Base-by-base conservation (phyloP, 1,140 invertebrate genomes). In the Sesamia nonagrioides region DNA sequence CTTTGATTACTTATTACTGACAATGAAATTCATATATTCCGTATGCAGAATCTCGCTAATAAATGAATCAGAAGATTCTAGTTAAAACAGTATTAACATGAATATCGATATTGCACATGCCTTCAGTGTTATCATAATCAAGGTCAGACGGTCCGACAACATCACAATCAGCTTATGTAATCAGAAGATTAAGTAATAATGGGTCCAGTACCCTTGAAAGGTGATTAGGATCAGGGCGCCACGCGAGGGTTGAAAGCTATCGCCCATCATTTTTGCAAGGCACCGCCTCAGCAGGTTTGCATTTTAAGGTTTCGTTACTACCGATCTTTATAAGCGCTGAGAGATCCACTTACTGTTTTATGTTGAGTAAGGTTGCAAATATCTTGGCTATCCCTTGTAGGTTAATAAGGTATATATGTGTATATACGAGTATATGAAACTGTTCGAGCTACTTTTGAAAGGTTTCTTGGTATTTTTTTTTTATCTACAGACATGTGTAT, bases 111-210 rank as follows among this genome's bases (percentile, higher is more conserved):
- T 8, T 15, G 40, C 18, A 9, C 61, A 27, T 42, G 9, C 56
- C 15, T 63, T 52, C 35, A 18, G 15, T 21, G 35, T 9, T 56
- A 77, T 77, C 61, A 75, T 37, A 45, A 3, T n/a, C 33, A 77
- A 77, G 74, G 74, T 56, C 50, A 40, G 73, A 2, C 17, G 37
- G 42, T 50, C 9, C 35, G 13, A 27, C 37, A 40, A 74, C 33
- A 76, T 17, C 17, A 72, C 56, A 76, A 73, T 73, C 71, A 58
- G 52, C 17, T 72, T 68, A 77, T 33, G 68, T 68, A 68, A 77
- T 77, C 74, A 56, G 42, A 54, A 40, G 74, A 77, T 77, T 77
- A 68, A 66, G 45, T 68, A 77, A 77, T 77, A 77, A 77, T 68
- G 60, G 60, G 73, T 63, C 37, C 33, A 56, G 48, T 54, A 66